Conservation (phyloP, 1,140 invertebrate species). For the Aphis gossypii region DNA sequence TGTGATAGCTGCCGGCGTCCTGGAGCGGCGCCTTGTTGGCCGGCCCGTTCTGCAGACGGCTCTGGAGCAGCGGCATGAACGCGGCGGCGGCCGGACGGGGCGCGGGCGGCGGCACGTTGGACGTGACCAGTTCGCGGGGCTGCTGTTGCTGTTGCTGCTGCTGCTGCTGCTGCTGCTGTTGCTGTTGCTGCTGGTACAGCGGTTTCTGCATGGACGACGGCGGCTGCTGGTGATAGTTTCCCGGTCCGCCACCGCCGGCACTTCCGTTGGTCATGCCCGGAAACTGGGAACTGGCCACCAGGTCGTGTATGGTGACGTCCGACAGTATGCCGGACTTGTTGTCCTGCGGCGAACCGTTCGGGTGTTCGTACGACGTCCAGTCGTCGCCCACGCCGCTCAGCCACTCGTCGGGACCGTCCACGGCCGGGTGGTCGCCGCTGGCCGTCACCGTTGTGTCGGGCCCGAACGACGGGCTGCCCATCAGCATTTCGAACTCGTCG, state of each 20-base stretch:
- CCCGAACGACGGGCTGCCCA: conserved; percentile 48
- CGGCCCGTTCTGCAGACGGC: conserved; percentile 66
- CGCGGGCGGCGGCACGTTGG: conserved; percentile 34
- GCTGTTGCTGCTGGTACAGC: conserved; percentile 64
- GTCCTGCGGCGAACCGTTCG: conserved; percentile 73
- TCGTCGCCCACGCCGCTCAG: conserved; percentile 47
- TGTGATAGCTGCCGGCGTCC: conserved; percentile 59
- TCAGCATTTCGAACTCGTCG: conserved; percentile 52
- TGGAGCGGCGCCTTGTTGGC: conserved; percentile 60
- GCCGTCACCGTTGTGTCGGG: conserved; percentile 51
- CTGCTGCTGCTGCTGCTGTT: not conserved
- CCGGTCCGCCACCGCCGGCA: not conserved
- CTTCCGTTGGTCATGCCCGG: conserved; percentile 54
- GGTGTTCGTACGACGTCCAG: conserved; percentile 65
- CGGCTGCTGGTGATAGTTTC: conserved; percentile 11
- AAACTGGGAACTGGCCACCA: conserved; percentile 63
- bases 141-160: conserved; percentile 20
- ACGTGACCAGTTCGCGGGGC: conserved; percentile 29
- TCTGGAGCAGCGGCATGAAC: conserved; percentile 74
- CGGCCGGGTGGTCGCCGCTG: conserved; percentile 39
- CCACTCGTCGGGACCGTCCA: conserved; percentile 51
- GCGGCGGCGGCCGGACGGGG: conserved; percentile 35
- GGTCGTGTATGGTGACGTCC: conserved; percentile 79
- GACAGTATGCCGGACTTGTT: conserved; percentile 88
- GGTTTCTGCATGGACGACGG: conserved; percentile 37